Conservation (phyloP, 2,797 vertebrate species). For the Sebastes elongatus region DNA sequence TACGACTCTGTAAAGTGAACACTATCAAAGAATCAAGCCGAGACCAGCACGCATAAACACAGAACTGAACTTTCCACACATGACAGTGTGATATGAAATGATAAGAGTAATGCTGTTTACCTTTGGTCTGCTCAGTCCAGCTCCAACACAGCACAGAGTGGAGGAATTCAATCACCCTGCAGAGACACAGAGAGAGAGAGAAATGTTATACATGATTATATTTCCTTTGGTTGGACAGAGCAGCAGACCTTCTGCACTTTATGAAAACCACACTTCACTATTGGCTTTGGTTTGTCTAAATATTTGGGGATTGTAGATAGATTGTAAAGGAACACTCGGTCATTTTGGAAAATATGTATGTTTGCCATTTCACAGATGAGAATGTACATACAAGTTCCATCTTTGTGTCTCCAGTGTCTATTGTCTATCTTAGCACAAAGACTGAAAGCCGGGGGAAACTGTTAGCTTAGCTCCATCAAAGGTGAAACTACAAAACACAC, state of each 20-base stretch:
- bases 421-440: neutral
- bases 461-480: neutral
- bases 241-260: neutral
- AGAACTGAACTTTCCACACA: neutral
- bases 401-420: neutral
- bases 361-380: neutral
- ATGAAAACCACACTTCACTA: slow-evolving; percentile 5
- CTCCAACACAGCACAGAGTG: slow-evolving; percentile 22
- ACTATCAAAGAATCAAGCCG: neutral
- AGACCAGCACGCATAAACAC: neutral
- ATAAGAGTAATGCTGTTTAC: slow-evolving; percentile 30
- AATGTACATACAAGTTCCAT: neutral
- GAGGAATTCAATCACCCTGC: slow-evolving; percentile 48
- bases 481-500: neutral
- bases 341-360: neutral
- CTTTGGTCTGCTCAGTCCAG: slow-evolving; percentile 66
- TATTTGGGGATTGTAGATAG: neutral
- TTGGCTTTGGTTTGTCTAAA: neutral
- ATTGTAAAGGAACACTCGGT: neutral
- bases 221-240: neutral
- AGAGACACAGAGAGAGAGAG: slow-evolving; percentile 14
- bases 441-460: neutral
- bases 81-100: neutral
- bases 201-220: neutral
- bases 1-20: neutral